Percentiles rank a stretch among this genome's conserved stretches.
Conservation (phyloP, 2,888 invertebrate species). For the Watsonalla binaria region DNA sequence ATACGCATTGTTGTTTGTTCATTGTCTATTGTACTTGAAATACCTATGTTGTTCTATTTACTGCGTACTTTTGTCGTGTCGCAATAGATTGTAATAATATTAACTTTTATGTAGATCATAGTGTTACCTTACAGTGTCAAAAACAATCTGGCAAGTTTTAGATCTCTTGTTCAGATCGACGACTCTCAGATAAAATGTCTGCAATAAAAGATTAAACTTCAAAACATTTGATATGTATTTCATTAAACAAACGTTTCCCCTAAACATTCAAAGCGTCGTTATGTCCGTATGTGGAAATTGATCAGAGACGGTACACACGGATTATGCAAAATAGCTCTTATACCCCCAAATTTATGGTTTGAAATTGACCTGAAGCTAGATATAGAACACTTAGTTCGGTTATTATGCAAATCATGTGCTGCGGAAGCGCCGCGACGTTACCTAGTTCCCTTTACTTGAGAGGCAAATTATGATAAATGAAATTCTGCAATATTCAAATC, state of each 20-base stretch:
- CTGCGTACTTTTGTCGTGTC: too few relatives aligned
- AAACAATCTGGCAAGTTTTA: too few relatives aligned
- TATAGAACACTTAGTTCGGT: conserved; percentile 53
- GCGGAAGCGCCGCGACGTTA: conserved; percentile 61
- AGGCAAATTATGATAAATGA: conserved; percentile 68
- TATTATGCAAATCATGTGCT: conserved; percentile 72
- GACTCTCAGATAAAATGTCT: too few relatives aligned
- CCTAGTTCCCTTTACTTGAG: conserved; percentile 62
- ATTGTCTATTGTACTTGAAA: background rate
- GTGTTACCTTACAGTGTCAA: too few relatives aligned
- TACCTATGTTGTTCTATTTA: background rate
- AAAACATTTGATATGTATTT: too few relatives aligned
- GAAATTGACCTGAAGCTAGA: conserved; percentile 31
- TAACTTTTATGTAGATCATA: too few relatives aligned
- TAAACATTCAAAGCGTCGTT: conserved; percentile 28
- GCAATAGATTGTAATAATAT: too few relatives aligned
- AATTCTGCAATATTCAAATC: conserved; percentile 40
- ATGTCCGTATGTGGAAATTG: conserved; percentile 60
- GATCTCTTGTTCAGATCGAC: too few relatives aligned
- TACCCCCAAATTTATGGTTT: conserved; percentile 32
- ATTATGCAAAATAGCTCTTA: conserved; percentile 40
- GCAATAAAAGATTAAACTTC: too few relatives aligned
- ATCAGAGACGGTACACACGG: conserved; percentile 40
- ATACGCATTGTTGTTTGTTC: conserved; percentile 7
- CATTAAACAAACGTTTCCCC: background rate